Percentiles rank a stretch among this genome's conserved stretches.
phyloP scores from a whole-genome alignment of 1,140 invertebrate species.

The Matsumurasca onukii region DNA sequence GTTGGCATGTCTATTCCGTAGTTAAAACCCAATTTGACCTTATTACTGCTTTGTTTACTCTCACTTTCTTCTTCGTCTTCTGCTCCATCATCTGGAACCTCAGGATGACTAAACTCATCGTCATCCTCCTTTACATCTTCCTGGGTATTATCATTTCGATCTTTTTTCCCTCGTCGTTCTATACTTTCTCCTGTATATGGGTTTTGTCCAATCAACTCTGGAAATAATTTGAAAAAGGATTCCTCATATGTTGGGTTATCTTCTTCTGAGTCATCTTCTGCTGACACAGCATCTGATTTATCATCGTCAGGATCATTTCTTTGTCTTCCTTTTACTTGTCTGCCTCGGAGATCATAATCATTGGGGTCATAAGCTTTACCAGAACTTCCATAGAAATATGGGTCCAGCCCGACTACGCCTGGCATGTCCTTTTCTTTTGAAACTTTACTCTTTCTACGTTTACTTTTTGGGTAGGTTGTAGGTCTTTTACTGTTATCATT shows the following conservation, averaged over 20 bases:
- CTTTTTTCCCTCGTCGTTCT: constrained; percentile 1
- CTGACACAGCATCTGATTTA: background rate
- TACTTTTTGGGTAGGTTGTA: background rate
- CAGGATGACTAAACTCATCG: constrained; percentile 44
- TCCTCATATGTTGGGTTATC: constrained; percentile 45
- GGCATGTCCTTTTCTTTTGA: constrained; percentile 26
- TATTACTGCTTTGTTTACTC: constrained; percentile 14
- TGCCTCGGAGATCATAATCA: constrained; percentile 24
- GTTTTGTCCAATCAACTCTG: constrained; percentile 46
- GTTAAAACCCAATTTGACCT: constrained; percentile 25
- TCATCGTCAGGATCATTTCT: constrained; percentile 22
- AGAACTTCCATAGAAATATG: constrained; percentile 25
- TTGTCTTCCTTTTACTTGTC: constrained; percentile 26
- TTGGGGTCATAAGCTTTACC: constrained; percentile 27
- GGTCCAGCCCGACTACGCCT: constrained; percentile 29
- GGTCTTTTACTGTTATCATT: background rate
- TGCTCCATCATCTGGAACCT: constrained; percentile 11
- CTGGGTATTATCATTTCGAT: constrained; percentile 9
- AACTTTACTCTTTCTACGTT: constrained; percentile 17
- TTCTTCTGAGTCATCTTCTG: constrained; percentile 37
- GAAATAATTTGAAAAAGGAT: constrained; percentile 49
- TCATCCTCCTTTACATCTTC: constrained; percentile 13
- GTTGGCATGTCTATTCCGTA: constrained; percentile 7
- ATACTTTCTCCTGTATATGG: constrained; percentile 39
- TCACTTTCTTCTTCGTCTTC: constrained; percentile 50